phyloP scores from a whole-genome alignment of 2,113 vertebrate genomes.

The Sinocyclocheilus maitianheensis region DNA sequence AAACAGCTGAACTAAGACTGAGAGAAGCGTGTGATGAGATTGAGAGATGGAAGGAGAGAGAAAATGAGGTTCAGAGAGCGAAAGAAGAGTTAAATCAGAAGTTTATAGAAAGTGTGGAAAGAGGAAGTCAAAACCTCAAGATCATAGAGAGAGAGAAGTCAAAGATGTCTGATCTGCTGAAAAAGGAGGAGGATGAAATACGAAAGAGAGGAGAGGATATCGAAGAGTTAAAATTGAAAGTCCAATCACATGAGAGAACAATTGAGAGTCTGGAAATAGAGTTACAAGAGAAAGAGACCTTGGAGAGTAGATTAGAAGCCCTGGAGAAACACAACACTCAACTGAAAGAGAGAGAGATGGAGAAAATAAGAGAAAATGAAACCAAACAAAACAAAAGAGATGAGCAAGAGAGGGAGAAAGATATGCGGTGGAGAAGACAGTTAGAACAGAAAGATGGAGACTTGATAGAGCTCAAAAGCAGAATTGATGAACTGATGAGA shows the following conservation, averaged over 20 bases:
- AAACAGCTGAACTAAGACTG: slow-evolving; percentile 29
- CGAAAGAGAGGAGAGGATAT: slow-evolving; percentile 19
- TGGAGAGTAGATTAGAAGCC: slow-evolving; percentile 57
- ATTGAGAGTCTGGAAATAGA: slow-evolving; percentile 62
- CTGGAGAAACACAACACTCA: slow-evolving; percentile 62
- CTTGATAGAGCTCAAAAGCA: slow-evolving; percentile 50
- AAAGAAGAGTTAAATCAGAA: slow-evolving; percentile 22
- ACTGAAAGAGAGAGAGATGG: slow-evolving; percentile 15
- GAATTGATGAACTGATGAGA: slow-evolving; percentile 47
- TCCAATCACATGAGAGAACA: slow-evolving; percentile 36
- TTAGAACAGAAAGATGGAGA: slow-evolving; percentile 42
- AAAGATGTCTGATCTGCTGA: slow-evolving; percentile 31
- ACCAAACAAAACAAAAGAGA: slow-evolving; percentile 24
- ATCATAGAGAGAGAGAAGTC: slow-evolving; percentile 19
- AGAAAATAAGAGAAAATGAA: slow-evolving; percentile 23
- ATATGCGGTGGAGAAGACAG: slow-evolving; percentile 43
- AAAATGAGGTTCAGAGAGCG: slow-evolving; percentile 44
- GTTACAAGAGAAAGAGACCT: slow-evolving; percentile 34
- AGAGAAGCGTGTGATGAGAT: slow-evolving; percentile 50
- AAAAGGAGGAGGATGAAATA: slow-evolving; percentile 35
- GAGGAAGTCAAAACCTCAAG: slow-evolving; percentile 19
- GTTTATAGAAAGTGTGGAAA: slow-evolving; percentile 39
- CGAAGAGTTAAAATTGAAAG: slow-evolving; percentile 3
- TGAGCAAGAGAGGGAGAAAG: slow-evolving; percentile 42
- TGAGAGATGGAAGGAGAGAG: slow-evolving; percentile 47